Evolutionary conservation across 92 coral and sea anemone species (phyloP), one percentile per base, ranked within the genome.

Genomic region (Scolanthus callimorphus): DNA sequence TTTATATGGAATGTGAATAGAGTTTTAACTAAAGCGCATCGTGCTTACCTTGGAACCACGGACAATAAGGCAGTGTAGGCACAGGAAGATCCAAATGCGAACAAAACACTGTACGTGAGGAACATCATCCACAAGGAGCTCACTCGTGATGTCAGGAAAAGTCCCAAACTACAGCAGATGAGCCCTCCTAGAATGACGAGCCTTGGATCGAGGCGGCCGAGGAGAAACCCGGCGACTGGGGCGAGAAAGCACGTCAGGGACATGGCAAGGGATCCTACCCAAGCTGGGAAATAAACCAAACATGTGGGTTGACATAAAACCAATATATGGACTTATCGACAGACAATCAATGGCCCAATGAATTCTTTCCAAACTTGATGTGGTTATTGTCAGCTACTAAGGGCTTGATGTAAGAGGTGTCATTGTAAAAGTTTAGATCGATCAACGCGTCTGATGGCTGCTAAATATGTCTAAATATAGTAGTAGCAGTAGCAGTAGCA

Each of bases 111-210:
- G 22, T 46, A 46, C 11, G 17, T 46, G 8, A 46, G 52, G 52
- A 46, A 46, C 52, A 46, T 46, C 23, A 46, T 46, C 52, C 52
- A 46, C 22, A 46, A 10, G 52, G 52, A 9, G 52, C 23, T 46
- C 52, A 46, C 52, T 46, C 17, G 52, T 9, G 52, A 46, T 4
- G 52, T 46, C 22, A 46, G 23, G 4, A 46, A 46, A 21, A 46
- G 52, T 20, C 52, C 52, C 52, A 46, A 19, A 10, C 19, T 20
- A 46, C 52, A 46, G 23, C 52, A 46, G 4, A 46, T 4, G 52
- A 21, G 11, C 19, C 52, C 52, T 46, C 11, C 22, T 4, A 46
- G 11, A 46, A 46, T 20, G 23, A 46, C 52, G 52, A 46, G 52
- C 52, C 52, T 9, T 6, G 52, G 12, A 20, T 46, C 52, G 4